Percentiles rank a stretch among this genome's conserved stretches.
These are phyloP conservation scores for Setipinna tenuifilis DNA, from an alignment of 2,797 vertebrate species.

Conservation along the genomic window DNA sequence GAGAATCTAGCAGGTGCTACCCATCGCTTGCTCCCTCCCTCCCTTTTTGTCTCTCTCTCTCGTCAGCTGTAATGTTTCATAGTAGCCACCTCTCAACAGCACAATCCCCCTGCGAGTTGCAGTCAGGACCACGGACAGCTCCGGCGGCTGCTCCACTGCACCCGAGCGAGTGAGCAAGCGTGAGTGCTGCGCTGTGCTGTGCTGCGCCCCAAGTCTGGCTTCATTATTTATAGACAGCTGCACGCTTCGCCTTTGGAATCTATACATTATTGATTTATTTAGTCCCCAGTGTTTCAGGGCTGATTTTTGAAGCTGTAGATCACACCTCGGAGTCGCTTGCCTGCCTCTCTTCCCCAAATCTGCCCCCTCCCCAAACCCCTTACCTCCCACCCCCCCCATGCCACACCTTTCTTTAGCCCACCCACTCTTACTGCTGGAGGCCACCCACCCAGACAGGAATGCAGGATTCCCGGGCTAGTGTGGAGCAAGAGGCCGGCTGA, in stretches of 20 bases:
- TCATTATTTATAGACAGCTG: constrained; percentile 72
- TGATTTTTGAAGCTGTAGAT: constrained; percentile 64
- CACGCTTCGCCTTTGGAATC: constrained; percentile 71
- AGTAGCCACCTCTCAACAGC: constrained; percentile 52
- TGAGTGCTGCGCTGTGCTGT: background rate
- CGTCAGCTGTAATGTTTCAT: background rate
- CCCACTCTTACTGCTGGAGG: too few species aligned
- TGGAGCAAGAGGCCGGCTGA: background rate
- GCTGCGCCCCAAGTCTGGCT: constrained; percentile 14
- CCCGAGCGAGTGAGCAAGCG: background rate
- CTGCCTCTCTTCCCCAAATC: background rate
- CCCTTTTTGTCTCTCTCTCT: constrained; percentile 37
- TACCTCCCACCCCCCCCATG: too few species aligned
- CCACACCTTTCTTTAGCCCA: too few species aligned
- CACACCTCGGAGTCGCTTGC: background rate
- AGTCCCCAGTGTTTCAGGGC: constrained; percentile 60
- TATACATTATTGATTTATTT: constrained; percentile 75
- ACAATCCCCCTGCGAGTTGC: constrained; percentile 23
- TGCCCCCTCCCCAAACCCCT: background rate
- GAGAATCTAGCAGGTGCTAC: constrained; percentile 2
- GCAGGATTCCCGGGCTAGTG: background rate
- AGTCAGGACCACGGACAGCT: constrained; percentile 46
- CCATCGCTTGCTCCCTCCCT: background rate
- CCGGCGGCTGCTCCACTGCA: background rate
- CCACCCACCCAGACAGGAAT: too few species aligned